Evolutionary conservation across 2,888 invertebrate species (phyloP), one percentile per base, ranked within the genome.

Genomic region (Bedellia somnulentella): DNA sequence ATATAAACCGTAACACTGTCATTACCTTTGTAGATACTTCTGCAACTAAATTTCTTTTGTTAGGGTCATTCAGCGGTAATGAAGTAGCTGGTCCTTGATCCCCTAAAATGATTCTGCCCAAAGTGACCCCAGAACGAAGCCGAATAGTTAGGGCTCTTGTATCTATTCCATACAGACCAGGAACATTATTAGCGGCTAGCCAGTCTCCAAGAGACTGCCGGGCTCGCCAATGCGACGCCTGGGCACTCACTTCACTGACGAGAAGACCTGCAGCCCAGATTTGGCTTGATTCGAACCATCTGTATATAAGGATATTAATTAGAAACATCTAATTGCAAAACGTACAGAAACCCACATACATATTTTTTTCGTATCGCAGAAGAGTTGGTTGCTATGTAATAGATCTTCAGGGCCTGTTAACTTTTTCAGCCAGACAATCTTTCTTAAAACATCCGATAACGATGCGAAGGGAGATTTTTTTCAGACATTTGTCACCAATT

Each of bases 261-360:
- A 99, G 87, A 32, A 99, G 68, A 0, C 87, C 99, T 2, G 92
- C 82, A 6, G 91, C 87, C 87, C 98, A 97, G 41, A 99, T 93
- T 31, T 85, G 84, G 28, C 80, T 68, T 0, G 97, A 97, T 62
- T 98, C 98, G 52, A 95, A 93, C 83, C 88, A 89, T 43, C 89
- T 89, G 55, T n/a, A 62, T 6, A 18, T n/a, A n/a, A n/a, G n/a
- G n/a, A n/a, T n/a, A n/a, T n/a, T n/a, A n/a, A n/a, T n/a, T n/a
- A n/a, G n/a, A n/a, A n/a, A n/a, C n/a, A n/a, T n/a, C n/a, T n/a
- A n/a, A n/a, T n/a, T n/a, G n/a, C n/a, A n/a, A n/a, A n/a, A n/a
- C n/a, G n/a, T n/a, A n/a, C n/a, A n/a, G n/a, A n/a, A n/a, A n/a
- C n/a, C n/a, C n/a, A n/a, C n/a, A n/a, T n/a, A n/a, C n/a, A n/a